phyloP scores from a whole-genome alignment of 2,888 invertebrate genomes.

The Ceriagrion tenellum region DNA sequence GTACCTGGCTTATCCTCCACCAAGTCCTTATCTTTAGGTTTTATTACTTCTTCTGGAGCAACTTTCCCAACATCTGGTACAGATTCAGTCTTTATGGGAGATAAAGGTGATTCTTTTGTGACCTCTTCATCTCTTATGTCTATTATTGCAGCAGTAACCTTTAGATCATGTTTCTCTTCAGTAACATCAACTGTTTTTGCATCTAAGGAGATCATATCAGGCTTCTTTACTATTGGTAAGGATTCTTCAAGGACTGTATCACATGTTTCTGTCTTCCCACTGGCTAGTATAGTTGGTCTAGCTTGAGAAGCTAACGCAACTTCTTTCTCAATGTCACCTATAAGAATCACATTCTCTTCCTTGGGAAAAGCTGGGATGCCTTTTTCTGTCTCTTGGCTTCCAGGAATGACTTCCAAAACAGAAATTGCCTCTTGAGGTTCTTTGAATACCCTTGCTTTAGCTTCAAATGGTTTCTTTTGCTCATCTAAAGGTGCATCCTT shows the following conservation, averaged over 20 bases:
- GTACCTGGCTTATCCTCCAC: background rate
- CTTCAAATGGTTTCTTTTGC: conserved; percentile 70
- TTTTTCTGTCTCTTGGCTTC: conserved; percentile 68
- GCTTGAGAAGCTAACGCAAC: background rate
- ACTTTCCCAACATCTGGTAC: background rate
- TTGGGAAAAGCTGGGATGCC: background rate
- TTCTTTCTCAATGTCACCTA: background rate
- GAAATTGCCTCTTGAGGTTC: conserved; percentile 70
- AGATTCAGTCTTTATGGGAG: background rate
- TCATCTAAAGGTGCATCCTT: conserved; percentile 70
- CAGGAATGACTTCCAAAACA: conserved; percentile 70
- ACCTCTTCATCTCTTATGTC: background rate
- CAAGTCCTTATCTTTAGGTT: background rate
- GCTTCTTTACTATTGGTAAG: conserved; percentile 70
- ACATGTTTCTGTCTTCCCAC: conserved; percentile 70
- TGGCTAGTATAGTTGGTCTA: conserved; percentile 62
- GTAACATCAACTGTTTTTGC: background rate
- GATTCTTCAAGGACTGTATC: conserved; percentile 66
- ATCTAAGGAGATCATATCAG: background rate
- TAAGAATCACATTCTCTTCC: background rate
- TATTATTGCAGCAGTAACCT: background rate
- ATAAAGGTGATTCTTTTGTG: background rate
- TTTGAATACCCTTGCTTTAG: conserved; percentile 69
- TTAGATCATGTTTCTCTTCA: conserved; percentile 62
- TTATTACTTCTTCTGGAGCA: background rate